These are phyloP conservation scores for Passer montanus DNA, from an alignment of 2,113 vertebrate species.

Conservation along the genomic window DNA sequence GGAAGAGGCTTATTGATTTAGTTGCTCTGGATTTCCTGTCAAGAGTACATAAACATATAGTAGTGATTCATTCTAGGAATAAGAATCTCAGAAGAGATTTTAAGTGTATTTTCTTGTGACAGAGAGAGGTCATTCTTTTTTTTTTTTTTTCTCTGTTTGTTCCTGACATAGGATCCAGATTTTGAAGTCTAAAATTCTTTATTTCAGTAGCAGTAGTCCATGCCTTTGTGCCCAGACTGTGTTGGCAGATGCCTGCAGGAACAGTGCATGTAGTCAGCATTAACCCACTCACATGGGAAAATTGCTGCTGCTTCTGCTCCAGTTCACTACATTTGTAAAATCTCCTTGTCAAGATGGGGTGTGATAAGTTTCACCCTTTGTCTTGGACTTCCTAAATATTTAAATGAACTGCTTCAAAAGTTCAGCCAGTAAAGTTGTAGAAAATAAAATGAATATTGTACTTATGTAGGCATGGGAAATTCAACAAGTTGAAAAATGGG, in stretches of 20 bases:
- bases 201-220: background rate
- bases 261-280: background rate
- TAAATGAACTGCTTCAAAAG: background rate
- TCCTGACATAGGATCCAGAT: background rate
- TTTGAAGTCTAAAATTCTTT: background rate
- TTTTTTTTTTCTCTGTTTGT: background rate
- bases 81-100: background rate
- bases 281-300: background rate
- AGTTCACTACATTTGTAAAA: background rate
- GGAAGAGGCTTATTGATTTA: background rate
- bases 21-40: background rate
- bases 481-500: background rate
- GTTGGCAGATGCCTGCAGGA: background rate
- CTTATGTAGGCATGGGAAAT: background rate
- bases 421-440: background rate
- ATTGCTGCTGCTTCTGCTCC: background rate
- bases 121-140: background rate
- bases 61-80: background rate
- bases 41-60: background rate
- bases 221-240: background rate
- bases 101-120: background rate
- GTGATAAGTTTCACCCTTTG: background rate
- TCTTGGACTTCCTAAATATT: background rate
- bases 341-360: background rate
- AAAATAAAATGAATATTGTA: background rate